phyloP scores from a whole-genome alignment of 2,113 vertebrate species.

The Macrotus californicus region DNA sequence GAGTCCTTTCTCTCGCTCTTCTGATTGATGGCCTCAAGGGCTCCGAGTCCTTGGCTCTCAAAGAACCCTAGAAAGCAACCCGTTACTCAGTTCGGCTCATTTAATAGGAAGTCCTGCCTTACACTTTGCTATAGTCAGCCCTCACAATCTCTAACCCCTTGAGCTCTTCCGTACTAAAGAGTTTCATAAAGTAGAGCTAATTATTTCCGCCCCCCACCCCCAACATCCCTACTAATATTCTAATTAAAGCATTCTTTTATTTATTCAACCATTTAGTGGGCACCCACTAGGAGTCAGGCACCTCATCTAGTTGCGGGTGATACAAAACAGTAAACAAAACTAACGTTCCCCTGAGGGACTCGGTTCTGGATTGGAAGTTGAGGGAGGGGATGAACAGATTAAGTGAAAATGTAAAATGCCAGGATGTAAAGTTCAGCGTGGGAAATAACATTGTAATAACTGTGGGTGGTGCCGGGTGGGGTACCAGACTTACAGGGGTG shows the following conservation, averaged over 20 bases:
- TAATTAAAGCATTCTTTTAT: background rate
- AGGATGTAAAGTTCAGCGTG: background rate
- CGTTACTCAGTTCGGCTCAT: background rate
- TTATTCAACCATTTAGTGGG: background rate
- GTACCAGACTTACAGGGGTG: background rate
- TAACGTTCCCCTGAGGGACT: background rate
- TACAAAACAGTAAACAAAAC: background rate
- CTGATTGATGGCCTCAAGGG: no score
- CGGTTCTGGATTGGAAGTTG: background rate
- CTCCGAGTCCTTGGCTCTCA: background rate
- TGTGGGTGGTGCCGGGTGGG: background rate
- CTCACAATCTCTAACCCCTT: background rate
- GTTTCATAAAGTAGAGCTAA: background rate
- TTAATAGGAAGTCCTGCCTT: background rate
- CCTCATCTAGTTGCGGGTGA: background rate
- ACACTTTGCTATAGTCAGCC: background rate
- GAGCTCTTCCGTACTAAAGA: background rate
- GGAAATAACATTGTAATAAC: no score
- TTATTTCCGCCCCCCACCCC: background rate
- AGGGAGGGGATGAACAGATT: background rate
- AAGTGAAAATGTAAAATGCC: background rate
- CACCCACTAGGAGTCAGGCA: background rate
- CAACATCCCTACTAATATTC: background rate
- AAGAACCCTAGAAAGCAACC: background rate
- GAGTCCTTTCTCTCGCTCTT: background rate